Conservation (phyloP, 2,113 vertebrate species). For the Thomomys bottae region DNA sequence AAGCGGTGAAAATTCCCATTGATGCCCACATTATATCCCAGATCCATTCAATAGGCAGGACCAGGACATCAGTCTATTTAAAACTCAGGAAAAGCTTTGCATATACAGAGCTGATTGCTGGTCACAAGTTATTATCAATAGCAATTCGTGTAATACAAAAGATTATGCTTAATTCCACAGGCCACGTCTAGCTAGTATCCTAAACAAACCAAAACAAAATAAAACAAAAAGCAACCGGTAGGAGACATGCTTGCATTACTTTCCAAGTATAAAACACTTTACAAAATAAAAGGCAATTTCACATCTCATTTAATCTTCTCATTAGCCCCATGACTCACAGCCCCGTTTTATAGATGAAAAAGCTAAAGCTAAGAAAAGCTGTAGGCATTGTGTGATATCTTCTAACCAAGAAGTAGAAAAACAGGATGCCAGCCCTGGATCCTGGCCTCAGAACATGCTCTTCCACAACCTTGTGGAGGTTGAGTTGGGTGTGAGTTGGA, state of each 20-base stretch:
- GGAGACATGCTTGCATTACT: conserved; percentile 49
- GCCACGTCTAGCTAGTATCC: conserved; percentile 28
- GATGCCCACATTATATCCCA: neutral
- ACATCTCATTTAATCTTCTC: conserved; percentile 56
- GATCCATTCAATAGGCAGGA: neutral
- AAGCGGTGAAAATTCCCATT: neutral
- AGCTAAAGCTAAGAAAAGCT: conserved; percentile 14
- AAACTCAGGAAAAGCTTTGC: neutral
- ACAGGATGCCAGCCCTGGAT: too few species aligned
- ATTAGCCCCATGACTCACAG: conserved; percentile 40
- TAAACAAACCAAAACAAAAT: too few species aligned
- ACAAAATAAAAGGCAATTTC: conserved; percentile 66
- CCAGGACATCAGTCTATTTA: neutral
- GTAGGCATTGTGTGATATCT: neutral
- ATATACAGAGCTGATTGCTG: neutral
- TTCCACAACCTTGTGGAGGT: neutral
- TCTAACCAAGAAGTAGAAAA: neutral
- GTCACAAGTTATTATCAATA: conserved; percentile 16
- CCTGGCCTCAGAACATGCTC: neutral
- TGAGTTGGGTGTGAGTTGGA: neutral
- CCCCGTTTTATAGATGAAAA: conserved; percentile 15
- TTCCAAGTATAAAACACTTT: conserved; percentile 41
- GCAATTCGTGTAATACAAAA: neutral
- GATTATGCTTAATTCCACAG: conserved; percentile 39
- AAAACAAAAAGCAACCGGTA: neutral